Conservation (phyloP, 2,113 vertebrate genomes). For the Boulengeromyrus knoepffleri region DNA sequence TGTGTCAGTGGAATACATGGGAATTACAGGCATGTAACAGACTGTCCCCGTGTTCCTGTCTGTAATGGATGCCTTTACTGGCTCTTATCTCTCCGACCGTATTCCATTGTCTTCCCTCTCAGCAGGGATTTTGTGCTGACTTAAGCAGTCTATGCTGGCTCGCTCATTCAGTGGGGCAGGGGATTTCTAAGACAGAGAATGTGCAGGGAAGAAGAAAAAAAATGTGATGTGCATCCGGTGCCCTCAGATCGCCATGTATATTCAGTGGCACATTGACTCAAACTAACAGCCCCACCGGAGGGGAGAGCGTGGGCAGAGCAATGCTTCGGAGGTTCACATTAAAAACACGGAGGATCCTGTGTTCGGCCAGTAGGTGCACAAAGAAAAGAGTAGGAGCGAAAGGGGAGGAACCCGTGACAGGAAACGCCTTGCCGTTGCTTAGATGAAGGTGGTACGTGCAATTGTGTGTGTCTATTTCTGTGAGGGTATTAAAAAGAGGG, state of each 20-base stretch:
- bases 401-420: background rate
- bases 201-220: constrained; percentile 16
- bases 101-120: constrained; percentile 23
- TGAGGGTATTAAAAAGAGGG: constrained; percentile 1
- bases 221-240: constrained; percentile 40
- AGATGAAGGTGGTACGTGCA: background rate
- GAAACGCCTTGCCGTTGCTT: background rate
- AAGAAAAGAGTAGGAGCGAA: constrained; percentile 44
- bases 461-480: background rate
- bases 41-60: constrained; percentile 14
- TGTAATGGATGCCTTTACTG: constrained; percentile 8
- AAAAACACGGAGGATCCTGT: constrained; percentile 31
- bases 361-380: constrained; percentile 29
- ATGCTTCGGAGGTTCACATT: constrained; percentile 33
- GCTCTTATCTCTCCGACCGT: constrained; percentile 5
- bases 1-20: constrained; percentile 18
- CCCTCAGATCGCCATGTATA: constrained; percentile 36
- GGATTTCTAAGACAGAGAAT: constrained; percentile 24
- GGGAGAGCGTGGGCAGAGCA: constrained; percentile 28
- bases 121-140: constrained; percentile 58
- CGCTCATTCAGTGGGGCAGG: constrained; percentile 24
- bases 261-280: constrained; percentile 29
- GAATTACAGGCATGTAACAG: constrained; percentile 13
- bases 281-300: constrained; percentile 28
- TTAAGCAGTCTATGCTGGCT: constrained; percentile 52